Percentiles rank a stretch among this genome's conserved stretches.
phyloP scores from a whole-genome alignment of 2,797 vertebrate species.

The Neosilurus mollespiculum region DNA sequence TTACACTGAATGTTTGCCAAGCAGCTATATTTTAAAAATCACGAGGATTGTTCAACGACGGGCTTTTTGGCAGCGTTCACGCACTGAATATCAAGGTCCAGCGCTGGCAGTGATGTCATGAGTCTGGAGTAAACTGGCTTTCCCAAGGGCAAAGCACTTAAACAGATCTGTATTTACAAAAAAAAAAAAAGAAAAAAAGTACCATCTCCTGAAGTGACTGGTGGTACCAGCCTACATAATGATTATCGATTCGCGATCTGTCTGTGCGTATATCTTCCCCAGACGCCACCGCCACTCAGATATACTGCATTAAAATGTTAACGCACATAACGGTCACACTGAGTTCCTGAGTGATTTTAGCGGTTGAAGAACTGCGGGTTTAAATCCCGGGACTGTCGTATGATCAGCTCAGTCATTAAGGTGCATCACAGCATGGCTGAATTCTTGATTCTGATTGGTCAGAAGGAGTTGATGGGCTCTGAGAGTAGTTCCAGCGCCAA shows the following conservation, averaged over 20 bases:
- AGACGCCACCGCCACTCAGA: background rate
- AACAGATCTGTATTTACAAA: slow-evolving; percentile 4
- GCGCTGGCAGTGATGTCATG: slow-evolving; percentile 36
- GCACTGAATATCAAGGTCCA: slow-evolving; percentile 49
- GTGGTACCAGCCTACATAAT: slow-evolving; percentile 9
- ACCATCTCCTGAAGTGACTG: slow-evolving; percentile 4
- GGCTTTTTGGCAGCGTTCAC: slow-evolving; percentile 43
- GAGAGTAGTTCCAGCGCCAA: background rate
- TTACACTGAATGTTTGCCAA: slow-evolving; percentile 65
- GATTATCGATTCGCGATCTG: slow-evolving; percentile 7
- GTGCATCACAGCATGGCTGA: background rate
- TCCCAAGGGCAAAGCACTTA: slow-evolving; percentile 54
- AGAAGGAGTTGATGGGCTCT: background rate
- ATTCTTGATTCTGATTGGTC: slow-evolving; percentile 6
- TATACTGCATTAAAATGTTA: background rate
- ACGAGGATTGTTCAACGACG: slow-evolving; percentile 36
- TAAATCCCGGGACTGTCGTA: background rate
- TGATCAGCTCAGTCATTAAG: background rate
- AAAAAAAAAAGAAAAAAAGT: background rate
- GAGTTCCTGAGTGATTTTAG: background rate
- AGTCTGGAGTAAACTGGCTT: slow-evolving; percentile 47
- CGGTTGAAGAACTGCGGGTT: background rate
- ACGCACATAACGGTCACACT: background rate
- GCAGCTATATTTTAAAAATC: slow-evolving; percentile 54
- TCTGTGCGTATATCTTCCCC: background rate